phyloP scores from a whole-genome alignment of 2,113 vertebrate genomes.

The Oreochromis aureus region DNA sequence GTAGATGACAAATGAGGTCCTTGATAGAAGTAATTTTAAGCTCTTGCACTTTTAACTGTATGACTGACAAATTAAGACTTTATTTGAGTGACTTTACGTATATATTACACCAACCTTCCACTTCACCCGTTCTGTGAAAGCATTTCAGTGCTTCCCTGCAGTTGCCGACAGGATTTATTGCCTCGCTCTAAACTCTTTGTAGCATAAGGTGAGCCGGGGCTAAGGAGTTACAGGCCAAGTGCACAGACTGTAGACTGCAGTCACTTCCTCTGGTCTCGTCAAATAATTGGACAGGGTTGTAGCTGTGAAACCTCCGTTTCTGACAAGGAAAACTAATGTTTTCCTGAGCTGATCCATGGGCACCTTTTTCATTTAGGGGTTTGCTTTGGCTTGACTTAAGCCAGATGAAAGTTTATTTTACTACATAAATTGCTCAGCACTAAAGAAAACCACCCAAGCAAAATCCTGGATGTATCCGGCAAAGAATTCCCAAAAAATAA shows the following conservation, averaged over 20 bases:
- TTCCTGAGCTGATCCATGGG: conserved; percentile 57
- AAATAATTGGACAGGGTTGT: conserved; percentile 40
- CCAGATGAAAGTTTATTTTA: conserved; percentile 74
- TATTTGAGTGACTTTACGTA: neutral
- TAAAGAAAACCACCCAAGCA: conserved; percentile 69
- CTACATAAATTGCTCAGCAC: conserved; percentile 65
- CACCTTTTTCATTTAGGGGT: conserved; percentile 62
- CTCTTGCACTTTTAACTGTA: neutral
- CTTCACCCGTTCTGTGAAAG: neutral
- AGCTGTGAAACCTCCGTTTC: conserved; percentile 53
- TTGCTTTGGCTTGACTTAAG: conserved; percentile 69
- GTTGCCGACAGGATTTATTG: conserved; percentile 24
- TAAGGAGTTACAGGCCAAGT: conserved; percentile 7
- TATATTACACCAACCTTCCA: neutral
- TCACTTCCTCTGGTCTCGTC: conserved; percentile 39
- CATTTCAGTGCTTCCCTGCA: neutral
- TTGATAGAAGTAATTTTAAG: neutral
- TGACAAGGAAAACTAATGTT: conserved; percentile 65
- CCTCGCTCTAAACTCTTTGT: neutral
- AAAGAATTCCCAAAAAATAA: conserved; percentile 61
- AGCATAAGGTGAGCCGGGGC: conserved; percentile 11
- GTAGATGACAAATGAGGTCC: neutral
- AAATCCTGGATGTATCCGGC: conserved; percentile 62
- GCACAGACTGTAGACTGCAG: conserved; percentile 9
- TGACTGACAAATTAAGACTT: neutral